Evolutionary conservation across 1,140 invertebrate species (phyloP).

Genomic region (Leptopilina clavipes): DNA sequence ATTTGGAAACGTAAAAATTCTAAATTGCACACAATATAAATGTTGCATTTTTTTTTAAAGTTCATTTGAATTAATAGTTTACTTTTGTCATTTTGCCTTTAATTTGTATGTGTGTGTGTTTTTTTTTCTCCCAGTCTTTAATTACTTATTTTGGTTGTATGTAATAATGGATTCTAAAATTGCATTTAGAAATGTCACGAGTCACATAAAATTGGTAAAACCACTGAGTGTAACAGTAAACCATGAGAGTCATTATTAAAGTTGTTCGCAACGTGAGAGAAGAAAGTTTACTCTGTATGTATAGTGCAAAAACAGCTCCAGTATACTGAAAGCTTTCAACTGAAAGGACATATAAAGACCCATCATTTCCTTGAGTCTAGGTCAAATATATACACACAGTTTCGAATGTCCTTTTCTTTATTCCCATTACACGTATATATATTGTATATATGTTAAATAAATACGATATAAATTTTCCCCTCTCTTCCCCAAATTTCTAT

Average conservation of each 20-base stretch:
- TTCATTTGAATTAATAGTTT: no score
- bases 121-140: background rate
- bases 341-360: background rate
- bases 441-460: no score
- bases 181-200: constrained; percentile 19
- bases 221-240: constrained; percentile 12
- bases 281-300: background rate
- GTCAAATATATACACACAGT: background rate
- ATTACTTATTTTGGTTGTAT: background rate
- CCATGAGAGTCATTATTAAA: constrained; percentile 26
- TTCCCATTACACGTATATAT: no score
- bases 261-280: constrained; percentile 9
- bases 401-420: background rate
- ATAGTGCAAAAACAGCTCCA: constrained; percentile 7
- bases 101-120: no score
- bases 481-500: no score
- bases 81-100: no score
- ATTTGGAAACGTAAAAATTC: no score
- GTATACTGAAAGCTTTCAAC: constrained; percentile 9
- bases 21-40: no score
- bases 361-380: constrained; percentile 7
- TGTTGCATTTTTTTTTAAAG: no score
- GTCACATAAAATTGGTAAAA: constrained; percentile 22
- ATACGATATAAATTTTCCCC: no score
- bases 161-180: constrained; percentile 9